Evolutionary conservation across 2,797 vertebrate genomes (phyloP).

Genomic region (Sebastes iracundus): DNA sequence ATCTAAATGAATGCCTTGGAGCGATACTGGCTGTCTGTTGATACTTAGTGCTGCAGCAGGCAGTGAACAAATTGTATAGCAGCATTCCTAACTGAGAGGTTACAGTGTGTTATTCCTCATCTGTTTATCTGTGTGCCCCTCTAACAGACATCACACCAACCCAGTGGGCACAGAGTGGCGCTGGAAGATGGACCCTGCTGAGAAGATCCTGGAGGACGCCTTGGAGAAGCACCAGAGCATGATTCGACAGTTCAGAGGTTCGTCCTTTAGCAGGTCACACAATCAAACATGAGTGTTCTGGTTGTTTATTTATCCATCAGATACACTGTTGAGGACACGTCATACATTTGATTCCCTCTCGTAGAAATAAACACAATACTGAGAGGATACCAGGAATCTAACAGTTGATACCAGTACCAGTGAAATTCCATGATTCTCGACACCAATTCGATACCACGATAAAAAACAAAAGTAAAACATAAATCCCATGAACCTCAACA

Average conservation of each 20-base stretch:
- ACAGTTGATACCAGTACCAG: fast-evolving
- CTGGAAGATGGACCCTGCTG: constrained; percentile 95
- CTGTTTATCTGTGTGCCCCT: neutral
- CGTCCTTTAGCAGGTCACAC: neutral
- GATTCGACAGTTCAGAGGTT: constrained; percentile 96
- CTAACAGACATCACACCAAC: constrained; percentile 93
- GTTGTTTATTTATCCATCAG: no score
- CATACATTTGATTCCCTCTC: neutral
- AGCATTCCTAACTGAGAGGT: neutral
- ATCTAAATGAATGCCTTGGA: neutral
- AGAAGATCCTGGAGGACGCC: constrained; percentile 89
- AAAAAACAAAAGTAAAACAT: neutral
- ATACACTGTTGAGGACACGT: neutral
- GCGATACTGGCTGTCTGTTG: neutral
- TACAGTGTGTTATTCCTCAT: neutral
- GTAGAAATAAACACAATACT: neutral
- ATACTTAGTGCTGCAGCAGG: neutral
- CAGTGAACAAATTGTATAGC: neutral
- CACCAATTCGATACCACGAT: neutral
- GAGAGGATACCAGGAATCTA: neutral
- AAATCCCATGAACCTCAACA: fast-evolving
- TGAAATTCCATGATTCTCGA: neutral
- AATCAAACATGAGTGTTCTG: neutral
- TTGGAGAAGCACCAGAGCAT: constrained; percentile 91
- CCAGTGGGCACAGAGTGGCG: constrained; percentile 95